Percentiles rank a stretch among this genome's conserved stretches.
phyloP scores from a whole-genome alignment of 2,797 vertebrate genomes.

The Limnodromus scolopaceus region DNA sequence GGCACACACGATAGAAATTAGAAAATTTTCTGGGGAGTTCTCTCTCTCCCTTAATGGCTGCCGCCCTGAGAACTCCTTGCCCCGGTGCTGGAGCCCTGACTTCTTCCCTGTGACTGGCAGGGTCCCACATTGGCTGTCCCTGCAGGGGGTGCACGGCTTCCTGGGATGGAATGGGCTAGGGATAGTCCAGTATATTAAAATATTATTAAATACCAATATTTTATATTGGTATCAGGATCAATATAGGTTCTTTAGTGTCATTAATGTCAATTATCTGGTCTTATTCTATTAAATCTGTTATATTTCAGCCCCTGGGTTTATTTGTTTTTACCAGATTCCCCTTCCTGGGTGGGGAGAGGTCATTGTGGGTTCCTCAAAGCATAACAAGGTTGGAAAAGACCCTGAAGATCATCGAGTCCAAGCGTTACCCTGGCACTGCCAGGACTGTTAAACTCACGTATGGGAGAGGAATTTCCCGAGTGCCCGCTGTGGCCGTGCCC shows the following conservation, averaged over 20 bases:
- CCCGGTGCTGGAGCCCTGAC: not conserved
- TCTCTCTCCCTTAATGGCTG: not conserved
- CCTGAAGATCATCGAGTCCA: too few species aligned
- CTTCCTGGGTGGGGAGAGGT: not conserved
- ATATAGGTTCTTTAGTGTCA: not conserved
- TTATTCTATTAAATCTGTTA: not conserved
- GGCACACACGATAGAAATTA: not conserved
- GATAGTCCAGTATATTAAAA: not conserved
- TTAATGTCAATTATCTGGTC: not conserved
- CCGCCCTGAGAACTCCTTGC: not conserved
- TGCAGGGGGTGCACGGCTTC: not conserved
- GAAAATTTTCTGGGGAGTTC: not conserved
- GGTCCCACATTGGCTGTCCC: not conserved
- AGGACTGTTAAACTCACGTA: fast-evolving
- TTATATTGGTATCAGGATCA: not conserved
- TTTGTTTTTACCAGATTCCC: not conserved
- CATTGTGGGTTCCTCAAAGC: not conserved
- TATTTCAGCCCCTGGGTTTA: not conserved
- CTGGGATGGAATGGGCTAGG: not conserved
- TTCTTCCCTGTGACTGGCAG: not conserved
- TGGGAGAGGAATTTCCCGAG: not conserved
- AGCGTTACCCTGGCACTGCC: fast-evolving
- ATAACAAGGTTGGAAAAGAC: not conserved
- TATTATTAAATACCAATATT: too few species aligned
- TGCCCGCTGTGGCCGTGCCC: not conserved